Evolutionary conservation across 2,797 vertebrate genomes (phyloP).

Genomic region (Leontopithecus rosalia): DNA sequence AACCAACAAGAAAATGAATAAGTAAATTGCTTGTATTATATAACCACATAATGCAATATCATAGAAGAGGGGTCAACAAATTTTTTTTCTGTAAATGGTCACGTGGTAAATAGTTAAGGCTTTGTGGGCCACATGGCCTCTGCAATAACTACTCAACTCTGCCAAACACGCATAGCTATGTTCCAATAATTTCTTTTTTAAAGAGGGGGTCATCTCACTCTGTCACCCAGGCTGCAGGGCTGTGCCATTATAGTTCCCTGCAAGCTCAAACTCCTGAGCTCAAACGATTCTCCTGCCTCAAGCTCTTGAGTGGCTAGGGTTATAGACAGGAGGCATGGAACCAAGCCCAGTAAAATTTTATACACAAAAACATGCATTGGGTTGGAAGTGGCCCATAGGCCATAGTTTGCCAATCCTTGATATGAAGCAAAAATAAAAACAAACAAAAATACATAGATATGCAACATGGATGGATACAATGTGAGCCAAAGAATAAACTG

Average conservation of each 20-base stretch:
- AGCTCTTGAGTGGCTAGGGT: not conserved
- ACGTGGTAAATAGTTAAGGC: not conserved
- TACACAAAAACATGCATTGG: not conserved
- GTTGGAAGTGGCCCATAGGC: not conserved
- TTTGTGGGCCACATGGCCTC: not conserved
- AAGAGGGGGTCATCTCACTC: not conserved
- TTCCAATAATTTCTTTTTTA: not conserved
- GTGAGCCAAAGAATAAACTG: constrained; percentile 5
- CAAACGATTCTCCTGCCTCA: not conserved
- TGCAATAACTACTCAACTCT: not conserved
- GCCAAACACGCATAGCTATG: not conserved
- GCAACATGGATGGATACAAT: not conserved
- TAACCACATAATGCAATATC: not conserved
- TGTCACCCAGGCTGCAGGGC: not conserved
- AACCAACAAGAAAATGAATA: not conserved
- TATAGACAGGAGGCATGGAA: not conserved
- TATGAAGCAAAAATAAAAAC: not conserved
- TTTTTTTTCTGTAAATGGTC: not conserved
- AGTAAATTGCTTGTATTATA: not conserved
- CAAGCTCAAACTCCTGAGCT: not conserved
- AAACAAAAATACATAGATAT: not conserved
- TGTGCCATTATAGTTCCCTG: not conserved
- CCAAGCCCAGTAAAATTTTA: not conserved
- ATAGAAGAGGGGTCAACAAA: not conserved
- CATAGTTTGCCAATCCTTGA: not conserved